Conservation (phyloP, 2,797 vertebrate genomes). For the Nannoperca obscura region DNA sequence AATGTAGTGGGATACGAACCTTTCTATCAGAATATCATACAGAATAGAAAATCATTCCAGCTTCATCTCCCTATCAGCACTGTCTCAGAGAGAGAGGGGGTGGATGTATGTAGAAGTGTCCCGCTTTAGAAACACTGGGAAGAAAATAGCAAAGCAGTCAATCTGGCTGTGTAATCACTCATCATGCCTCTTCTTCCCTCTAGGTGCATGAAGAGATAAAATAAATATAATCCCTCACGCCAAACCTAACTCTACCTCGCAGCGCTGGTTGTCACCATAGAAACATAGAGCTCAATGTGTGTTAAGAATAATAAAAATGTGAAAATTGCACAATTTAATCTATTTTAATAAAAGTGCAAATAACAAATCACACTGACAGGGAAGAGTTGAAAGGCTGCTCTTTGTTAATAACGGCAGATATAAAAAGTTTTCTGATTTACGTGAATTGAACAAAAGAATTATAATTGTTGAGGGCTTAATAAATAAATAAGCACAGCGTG, state of each 20-base stretch:
- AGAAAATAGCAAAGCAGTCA: constrained; percentile 47
- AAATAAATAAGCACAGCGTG: neutral
- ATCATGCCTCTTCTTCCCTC: constrained; percentile 47
- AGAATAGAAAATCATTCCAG: constrained; percentile 34
- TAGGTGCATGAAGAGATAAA: constrained; percentile 57
- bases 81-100: constrained; percentile 14
- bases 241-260: constrained; percentile 14
- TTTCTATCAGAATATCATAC: constrained; percentile 28
- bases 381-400: neutral
- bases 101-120: constrained; percentile 18
- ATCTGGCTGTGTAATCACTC: constrained; percentile 61
- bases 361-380: constrained; percentile 4
- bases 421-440: neutral
- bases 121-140: constrained; percentile 28
- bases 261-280: constrained; percentile 50
- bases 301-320: constrained; percentile 52
- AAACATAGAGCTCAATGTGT: constrained; percentile 52
- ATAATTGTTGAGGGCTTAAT: neutral
- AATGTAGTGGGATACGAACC: constrained; percentile 12
- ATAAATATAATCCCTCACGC: constrained; percentile 63
- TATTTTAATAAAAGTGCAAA: constrained; percentile 36
- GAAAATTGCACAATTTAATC: constrained; percentile 52
- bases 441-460: neutral
- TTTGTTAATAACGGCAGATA: neutral
- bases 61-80: constrained; percentile 21